Evolutionary conservation across 2,888 invertebrate genomes (phyloP).

Genomic region (Aporophyla nigra): DNA sequence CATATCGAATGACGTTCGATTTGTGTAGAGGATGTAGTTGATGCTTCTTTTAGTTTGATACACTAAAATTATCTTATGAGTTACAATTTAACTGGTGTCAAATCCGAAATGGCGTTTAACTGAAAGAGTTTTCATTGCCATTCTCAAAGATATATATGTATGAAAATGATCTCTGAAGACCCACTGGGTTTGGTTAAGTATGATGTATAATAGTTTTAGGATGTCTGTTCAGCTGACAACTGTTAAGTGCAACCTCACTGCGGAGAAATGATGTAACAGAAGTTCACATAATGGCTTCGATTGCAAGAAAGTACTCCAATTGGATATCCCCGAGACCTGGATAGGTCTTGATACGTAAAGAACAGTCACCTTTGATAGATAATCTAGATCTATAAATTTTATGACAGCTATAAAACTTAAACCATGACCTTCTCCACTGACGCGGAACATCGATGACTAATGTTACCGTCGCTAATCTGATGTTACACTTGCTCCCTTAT

Average conservation of each 20-base stretch:
- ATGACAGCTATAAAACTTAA: not conserved
- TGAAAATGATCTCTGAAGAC: too few relatives aligned
- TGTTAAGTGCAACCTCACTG: not conserved
- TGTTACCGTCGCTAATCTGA: conserved; percentile 32
- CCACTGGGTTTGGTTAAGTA: too few relatives aligned
- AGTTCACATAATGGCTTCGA: too few relatives aligned
- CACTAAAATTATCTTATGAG: too few relatives aligned
- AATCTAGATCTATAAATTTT: not conserved
- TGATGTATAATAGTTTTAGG: not conserved
- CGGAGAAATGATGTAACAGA: not conserved
- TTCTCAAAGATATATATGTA: too few relatives aligned
- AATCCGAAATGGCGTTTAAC: too few relatives aligned
- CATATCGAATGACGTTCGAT: too few relatives aligned
- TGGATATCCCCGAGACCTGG: not conserved
- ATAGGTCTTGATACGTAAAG: conserved; percentile 13
- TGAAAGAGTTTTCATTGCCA: too few relatives aligned
- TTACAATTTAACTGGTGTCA: too few relatives aligned
- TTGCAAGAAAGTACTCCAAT: not conserved
- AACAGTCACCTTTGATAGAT: not conserved
- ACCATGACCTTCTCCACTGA: conserved; percentile 17
- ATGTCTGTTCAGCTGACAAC: not conserved
- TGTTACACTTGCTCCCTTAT: conserved; percentile 24
- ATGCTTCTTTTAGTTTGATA: too few relatives aligned
- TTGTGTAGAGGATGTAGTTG: too few relatives aligned
- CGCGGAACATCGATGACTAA: conserved; percentile 36